phyloP scores from a whole-genome alignment of 2,888 invertebrate species.

The Apocheima hispidaria region DNA sequence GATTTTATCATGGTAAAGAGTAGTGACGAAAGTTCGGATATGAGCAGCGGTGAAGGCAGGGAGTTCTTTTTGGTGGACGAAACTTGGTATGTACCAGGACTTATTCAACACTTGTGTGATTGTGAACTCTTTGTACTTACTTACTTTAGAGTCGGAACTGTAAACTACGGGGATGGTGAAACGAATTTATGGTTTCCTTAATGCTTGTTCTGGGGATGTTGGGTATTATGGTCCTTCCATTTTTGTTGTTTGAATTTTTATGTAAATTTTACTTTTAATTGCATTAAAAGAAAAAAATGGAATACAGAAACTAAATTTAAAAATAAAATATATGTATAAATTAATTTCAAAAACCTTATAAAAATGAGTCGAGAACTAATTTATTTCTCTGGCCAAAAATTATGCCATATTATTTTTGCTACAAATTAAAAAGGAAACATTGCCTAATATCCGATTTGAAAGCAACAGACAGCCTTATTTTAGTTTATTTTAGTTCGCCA shows the following conservation, averaged over 20 bases:
- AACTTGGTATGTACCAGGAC: slow-evolving; percentile 75
- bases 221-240: slow-evolving; percentile 11
- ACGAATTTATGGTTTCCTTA: slow-evolving; percentile 34
- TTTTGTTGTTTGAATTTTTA: slow-evolving; percentile 3
- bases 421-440: no score
- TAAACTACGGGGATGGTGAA: slow-evolving; percentile 40
- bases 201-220: slow-evolving; percentile 12
- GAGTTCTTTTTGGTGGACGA: slow-evolving; percentile 72
- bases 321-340: no score
- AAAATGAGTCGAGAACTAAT: no score
- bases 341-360: no score
- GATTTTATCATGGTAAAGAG: slow-evolving; percentile 75
- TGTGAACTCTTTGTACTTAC: slow-evolving; percentile 33
- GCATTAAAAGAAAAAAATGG: no score
- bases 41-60: slow-evolving; percentile 67
- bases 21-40: slow-evolving; percentile 74
- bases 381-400: no score
- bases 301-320: no score
- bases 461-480: background rate
- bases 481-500: slow-evolving; percentile 42
- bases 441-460: background rate
- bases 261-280: background rate
- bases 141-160: slow-evolving; percentile 19
- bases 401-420: no score
- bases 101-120: slow-evolving; percentile 47